Conservation (phyloP, 2,113 vertebrate genomes). For the Thamnophis sirtalis region DNA sequence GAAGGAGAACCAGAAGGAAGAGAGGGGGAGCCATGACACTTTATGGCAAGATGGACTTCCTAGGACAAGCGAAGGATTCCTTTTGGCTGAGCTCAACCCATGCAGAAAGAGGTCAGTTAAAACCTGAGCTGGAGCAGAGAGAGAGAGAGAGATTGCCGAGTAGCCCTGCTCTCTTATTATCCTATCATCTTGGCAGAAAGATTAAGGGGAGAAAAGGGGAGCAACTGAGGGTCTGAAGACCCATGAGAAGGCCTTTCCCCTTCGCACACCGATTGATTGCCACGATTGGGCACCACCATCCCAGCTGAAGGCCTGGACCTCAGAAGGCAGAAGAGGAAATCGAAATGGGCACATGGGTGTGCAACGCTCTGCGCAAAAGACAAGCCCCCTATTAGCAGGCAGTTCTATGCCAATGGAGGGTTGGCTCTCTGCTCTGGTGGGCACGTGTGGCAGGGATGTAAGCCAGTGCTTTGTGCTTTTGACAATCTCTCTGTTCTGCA, state of each 20-base stretch:
- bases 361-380: neutral
- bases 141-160: rapidly evolving
- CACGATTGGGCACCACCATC: neutral
- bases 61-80: conserved; percentile 26
- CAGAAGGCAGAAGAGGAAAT: neutral
- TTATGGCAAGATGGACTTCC: neutral
- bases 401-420: neutral
- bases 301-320: neutral
- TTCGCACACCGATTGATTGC: neutral
- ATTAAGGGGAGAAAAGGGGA: neutral
- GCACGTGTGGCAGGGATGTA: neutral
- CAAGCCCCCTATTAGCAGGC: neutral
- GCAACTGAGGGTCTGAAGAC: neutral
- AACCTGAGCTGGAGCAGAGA: neutral
- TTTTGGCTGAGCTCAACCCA: conserved; percentile 6
- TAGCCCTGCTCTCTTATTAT: neutral
- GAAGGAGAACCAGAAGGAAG: neutral
- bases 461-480: neutral
- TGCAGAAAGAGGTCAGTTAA: neutral
- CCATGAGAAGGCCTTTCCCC: neutral
- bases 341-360: neutral
- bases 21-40: neutral
- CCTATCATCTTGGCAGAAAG: neutral
- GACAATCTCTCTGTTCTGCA: neutral
- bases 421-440: neutral